These are phyloP conservation scores for Chloromyia formosa DNA, from an alignment of 2,888 invertebrate species.

Conservation along the genomic window DNA sequence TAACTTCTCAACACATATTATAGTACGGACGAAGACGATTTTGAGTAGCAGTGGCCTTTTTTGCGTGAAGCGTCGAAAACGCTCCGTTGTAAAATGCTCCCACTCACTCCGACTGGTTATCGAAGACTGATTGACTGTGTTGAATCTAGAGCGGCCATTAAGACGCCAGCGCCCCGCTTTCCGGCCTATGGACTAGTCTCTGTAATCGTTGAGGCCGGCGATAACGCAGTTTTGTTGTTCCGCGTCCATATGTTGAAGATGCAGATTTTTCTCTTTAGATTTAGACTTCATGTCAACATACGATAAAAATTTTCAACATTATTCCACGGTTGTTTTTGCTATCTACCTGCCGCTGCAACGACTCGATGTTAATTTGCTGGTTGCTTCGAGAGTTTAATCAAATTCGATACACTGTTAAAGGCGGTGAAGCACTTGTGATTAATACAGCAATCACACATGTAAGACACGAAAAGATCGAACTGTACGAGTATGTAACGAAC, in stretches of 20 bases:
- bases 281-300: not conserved
- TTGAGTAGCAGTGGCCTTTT: too few species aligned
- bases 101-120: conserved; percentile 40
- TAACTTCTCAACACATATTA: too few species aligned
- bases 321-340: not conserved
- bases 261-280: not conserved
- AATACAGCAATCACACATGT: too few species aligned
- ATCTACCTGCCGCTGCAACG: not conserved
- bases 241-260: not conserved
- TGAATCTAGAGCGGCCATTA: conserved; percentile 13
- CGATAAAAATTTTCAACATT: not conserved
- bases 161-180: conserved; percentile 9
- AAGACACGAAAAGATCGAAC: too few species aligned
- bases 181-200: conserved; percentile 7
- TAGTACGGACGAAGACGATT: too few species aligned
- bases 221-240: conserved; percentile 1
- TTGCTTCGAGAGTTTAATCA: not conserved
- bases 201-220: not conserved
- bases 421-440: too few species aligned
- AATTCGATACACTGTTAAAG: not conserved
- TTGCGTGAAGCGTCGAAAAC: conserved; percentile 1
- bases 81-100: too few species aligned
- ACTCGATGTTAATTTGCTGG: too few species aligned
- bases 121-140: conserved; percentile 36
- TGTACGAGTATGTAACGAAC: not conserved